Percentiles rank a stretch among this genome's conserved stretches.
Conservation (phyloP, 2,113 vertebrate species). For the Hemiprocne comata region DNA sequence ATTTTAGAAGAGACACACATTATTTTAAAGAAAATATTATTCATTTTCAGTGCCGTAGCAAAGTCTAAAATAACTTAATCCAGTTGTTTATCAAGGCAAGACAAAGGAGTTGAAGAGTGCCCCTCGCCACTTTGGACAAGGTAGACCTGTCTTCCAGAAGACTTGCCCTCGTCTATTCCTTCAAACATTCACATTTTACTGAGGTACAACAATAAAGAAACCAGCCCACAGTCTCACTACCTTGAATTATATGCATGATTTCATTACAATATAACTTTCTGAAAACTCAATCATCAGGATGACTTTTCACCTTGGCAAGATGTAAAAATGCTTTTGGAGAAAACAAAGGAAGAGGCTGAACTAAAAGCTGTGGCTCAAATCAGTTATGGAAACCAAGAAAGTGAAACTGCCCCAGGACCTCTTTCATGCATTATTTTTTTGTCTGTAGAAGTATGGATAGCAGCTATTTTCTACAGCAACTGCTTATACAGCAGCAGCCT, state of each 20-base stretch:
- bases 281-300: background rate
- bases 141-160: background rate
- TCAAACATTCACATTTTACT: background rate
- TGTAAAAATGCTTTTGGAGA: background rate
- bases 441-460: background rate
- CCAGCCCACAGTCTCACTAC: background rate
- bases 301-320: background rate
- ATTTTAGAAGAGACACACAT: background rate
- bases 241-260: background rate
- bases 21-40: background rate
- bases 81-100: background rate
- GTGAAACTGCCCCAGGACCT: background rate
- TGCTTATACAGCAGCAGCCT: background rate
- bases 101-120: background rate
- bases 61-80: background rate
- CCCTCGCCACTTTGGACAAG: background rate
- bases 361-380: background rate
- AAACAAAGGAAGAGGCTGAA: background rate
- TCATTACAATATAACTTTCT: constrained; percentile 30
- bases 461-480: background rate
- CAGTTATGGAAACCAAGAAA: constrained; percentile 14
- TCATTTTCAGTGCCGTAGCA: background rate
- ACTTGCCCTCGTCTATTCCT: background rate
- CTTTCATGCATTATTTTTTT: background rate
- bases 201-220: background rate